Evolutionary conservation across 2,113 vertebrate species (phyloP).

Genomic region (Onychostoma macrolepis): DNA sequence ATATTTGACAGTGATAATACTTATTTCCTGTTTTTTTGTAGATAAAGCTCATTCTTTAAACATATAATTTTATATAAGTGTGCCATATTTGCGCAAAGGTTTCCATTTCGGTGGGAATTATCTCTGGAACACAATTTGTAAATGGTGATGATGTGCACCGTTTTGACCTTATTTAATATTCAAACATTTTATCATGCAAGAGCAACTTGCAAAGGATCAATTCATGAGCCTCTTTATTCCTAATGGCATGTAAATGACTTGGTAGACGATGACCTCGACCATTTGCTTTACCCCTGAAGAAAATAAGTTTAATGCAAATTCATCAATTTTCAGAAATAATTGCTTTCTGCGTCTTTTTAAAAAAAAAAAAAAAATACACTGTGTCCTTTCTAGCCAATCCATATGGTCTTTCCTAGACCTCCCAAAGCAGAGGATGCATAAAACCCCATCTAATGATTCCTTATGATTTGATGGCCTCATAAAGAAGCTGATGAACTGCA

Average conservation of each 20-base stretch:
- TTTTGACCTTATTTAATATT: slow-evolving; percentile 65
- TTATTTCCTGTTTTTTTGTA: not conserved
- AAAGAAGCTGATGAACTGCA: slow-evolving; percentile 57
- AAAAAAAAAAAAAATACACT: not conserved
- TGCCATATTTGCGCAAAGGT: not conserved
- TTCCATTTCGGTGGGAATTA: not conserved
- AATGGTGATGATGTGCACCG: slow-evolving; percentile 33
- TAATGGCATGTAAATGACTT: slow-evolving; percentile 71
- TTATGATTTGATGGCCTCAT: slow-evolving; percentile 52
- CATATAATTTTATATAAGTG: not conserved
- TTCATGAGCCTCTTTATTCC: slow-evolving; percentile 59
- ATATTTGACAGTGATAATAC: not conserved
- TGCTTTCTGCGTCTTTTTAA: not conserved
- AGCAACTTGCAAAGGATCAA: slow-evolving; percentile 62
- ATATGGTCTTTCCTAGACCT: not conserved
- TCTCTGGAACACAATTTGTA: not conserved
- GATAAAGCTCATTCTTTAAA: not conserved
- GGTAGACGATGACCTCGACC: slow-evolving; percentile 68
- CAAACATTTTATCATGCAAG: slow-evolving; percentile 63
- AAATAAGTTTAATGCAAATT: slow-evolving; percentile 65
- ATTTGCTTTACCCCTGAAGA: slow-evolving; percentile 59
- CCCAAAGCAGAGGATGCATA: slow-evolving; percentile 11
- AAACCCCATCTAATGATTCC: slow-evolving; percentile 38
- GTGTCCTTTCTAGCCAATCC: not conserved
- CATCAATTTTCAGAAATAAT: slow-evolving; percentile 1